phyloP scores from a whole-genome alignment of 2,888 invertebrate species.

The Lypha dubia region DNA sequence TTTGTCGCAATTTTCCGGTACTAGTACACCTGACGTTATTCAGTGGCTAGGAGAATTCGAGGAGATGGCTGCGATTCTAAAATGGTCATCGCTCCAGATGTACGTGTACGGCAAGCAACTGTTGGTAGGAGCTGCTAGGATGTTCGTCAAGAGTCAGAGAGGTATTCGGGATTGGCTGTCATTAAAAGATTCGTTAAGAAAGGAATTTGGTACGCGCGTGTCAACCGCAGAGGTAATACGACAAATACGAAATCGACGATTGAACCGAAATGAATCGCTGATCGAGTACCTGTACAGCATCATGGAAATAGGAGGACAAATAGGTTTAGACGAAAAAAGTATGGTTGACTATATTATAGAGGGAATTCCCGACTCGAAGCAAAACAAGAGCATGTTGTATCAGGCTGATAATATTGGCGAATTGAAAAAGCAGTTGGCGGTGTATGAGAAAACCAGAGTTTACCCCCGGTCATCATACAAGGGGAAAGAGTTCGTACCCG shows the following conservation, averaged over 20 bases:
- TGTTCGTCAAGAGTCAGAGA: conserved; percentile 40
- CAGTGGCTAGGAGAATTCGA: too few relatives aligned
- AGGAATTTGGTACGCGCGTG: conserved; percentile 44
- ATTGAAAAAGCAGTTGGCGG: conserved; percentile 2
- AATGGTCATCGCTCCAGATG: conserved; percentile 48
- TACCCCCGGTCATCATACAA: conserved; percentile 7
- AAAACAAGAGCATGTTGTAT: conserved; percentile 28
- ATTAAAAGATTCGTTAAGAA: conserved; percentile 46
- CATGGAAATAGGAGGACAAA: conserved; percentile 58
- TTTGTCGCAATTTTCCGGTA: conserved; percentile 35
- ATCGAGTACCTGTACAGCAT: conserved; percentile 64
- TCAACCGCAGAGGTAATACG: conserved; percentile 57
- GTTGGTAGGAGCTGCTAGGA: conserved; percentile 23
- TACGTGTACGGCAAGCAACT: conserved; percentile 58
- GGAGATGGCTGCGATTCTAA: conserved; percentile 41
- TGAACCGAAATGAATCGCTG: too few relatives aligned
- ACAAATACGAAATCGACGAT: conserved; percentile 49
- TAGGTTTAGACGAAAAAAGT: conserved; percentile 57
- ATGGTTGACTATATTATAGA: conserved; percentile 8
- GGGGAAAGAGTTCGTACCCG: not conserved
- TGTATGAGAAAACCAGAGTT: conserved; percentile 4
- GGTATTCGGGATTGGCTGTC: conserved; percentile 47
- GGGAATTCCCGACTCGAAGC: conserved; percentile 1
- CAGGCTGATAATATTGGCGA: conserved; percentile 3
- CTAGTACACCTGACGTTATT: conserved; percentile 48